Conservation (phyloP, 2,888 invertebrate genomes). For the Sussaba pulchella region DNA sequence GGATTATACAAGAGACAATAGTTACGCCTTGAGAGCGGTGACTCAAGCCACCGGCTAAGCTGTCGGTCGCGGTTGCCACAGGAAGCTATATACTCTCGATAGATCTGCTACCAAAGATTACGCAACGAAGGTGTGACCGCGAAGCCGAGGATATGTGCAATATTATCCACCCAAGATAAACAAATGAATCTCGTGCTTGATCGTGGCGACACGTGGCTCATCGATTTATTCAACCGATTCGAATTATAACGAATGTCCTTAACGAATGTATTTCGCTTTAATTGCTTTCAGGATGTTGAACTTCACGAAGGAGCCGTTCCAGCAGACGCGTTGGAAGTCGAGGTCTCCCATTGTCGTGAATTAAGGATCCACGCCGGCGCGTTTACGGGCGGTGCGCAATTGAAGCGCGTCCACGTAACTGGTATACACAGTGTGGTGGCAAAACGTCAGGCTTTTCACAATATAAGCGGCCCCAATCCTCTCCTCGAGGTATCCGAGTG, state of each 20-base stretch:
- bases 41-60: constrained; percentile 54
- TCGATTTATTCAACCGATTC: constrained; percentile 25
- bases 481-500: constrained; percentile 87
- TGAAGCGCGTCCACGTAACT: constrained; percentile 86
- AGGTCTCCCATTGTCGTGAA: constrained; percentile 86
- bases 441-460: constrained; percentile 87
- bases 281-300: constrained; percentile 79
- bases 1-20: constrained; percentile 60
- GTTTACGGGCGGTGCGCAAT: constrained; percentile 86
- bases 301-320: constrained; percentile 86
- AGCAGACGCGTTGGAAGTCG: constrained; percentile 86
- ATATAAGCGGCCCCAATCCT: constrained; percentile 87
- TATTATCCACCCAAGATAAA: neutral
- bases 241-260: neutral
- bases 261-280: neutral
- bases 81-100: constrained; percentile 29
- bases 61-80: constrained; percentile 37
- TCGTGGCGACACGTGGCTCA: neutral
- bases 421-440: constrained; percentile 86
- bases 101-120: constrained; percentile 38
- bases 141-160: constrained; percentile 8
- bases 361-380: constrained; percentile 86
- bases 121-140: constrained; percentile 63
- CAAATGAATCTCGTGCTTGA: neutral
- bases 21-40: constrained; percentile 49